Base-by-base conservation (phyloP, 2,888 invertebrate genomes). In the Alcis repandata region DNA sequence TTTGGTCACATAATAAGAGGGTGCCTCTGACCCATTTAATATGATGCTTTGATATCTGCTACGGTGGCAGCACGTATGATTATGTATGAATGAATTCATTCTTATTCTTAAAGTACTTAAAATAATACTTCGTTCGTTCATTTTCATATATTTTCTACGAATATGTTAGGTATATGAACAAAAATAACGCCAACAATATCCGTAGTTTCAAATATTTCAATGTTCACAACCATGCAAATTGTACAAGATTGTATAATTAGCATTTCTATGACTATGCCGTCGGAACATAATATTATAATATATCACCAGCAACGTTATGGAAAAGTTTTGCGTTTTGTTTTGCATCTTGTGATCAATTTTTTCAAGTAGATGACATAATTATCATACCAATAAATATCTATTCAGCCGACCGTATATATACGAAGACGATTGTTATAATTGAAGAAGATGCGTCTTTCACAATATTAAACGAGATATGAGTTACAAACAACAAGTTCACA, bases 161-260 rank as follows among this genome's bases (percentile, higher is more conserved):
- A 8, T 9, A 36, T 10, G 1, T 17, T 43, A 43, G 10, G 8
- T 10, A 32, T 2, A 27, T 48, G n/a, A 32, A 53, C 46, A 48
- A 46, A 53, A 46, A 41, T 13, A 20, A 40, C 13, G 0, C n/a
- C 8, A 38, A 17, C 15, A 10, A 8, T 0, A n/a, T n/a, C 22
- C 27, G 8, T 1, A 15, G 10, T 32, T 15, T 17, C 8, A 32
- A 49, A 8, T 22, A n/a, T 46, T 46, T 2, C 22, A 22, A 6
- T n/a, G 22, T 46, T 46, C 46, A 22, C 13, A 46, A 20, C 4
- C 7, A 20, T 22, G 22, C 22, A 48, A 59, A 70, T 69, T 56
- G 41, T 67, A 22, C 48, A 46, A 36, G n/a, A 49, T 38, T 58
- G 27, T 48, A 48, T 51, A 19, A 41, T 36, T 20, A 51, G 15